phyloP scores from a whole-genome alignment of 1,140 invertebrate genomes.

The Macrocentrus cingulum region DNA sequence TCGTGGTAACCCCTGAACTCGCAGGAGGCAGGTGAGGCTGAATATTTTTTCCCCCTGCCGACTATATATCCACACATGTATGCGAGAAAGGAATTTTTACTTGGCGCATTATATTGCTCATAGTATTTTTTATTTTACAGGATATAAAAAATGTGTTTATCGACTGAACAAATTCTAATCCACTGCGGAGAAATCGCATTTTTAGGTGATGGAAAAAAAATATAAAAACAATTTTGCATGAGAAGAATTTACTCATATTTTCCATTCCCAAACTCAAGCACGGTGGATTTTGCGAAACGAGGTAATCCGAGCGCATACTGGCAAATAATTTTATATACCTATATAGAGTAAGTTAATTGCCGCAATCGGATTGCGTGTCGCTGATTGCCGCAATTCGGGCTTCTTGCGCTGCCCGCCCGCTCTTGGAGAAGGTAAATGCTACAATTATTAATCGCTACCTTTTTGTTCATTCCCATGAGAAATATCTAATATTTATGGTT shows the following conservation, averaged over 20 bases:
- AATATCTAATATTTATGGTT: slow-evolving; percentile 16
- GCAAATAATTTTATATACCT: neutral
- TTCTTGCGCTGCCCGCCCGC: neutral
- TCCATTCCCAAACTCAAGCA: neutral
- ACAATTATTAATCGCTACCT: slow-evolving; percentile 22
- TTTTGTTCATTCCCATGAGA: slow-evolving; percentile 3
- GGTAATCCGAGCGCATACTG: slow-evolving; percentile 16
- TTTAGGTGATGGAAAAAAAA: no score
- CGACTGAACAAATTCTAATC: no score
- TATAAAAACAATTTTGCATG: no score
- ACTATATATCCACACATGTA: neutral
- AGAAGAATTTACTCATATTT: neutral
- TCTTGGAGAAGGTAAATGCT: slow-evolving; percentile 16
- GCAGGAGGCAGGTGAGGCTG: slow-evolving; percentile 15
- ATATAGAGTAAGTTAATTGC: slow-evolving; percentile 12
- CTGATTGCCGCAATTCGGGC: slow-evolving; percentile 19
- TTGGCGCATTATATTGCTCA: no score
- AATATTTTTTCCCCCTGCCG: neutral
- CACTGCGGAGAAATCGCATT: no score
- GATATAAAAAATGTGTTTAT: no score
- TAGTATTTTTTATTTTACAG: no score
- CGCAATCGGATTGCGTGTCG: slow-evolving; percentile 21
- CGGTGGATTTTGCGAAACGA: slow-evolving; percentile 13
- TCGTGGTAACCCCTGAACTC: slow-evolving; percentile 17
- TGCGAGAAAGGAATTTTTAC: no score